Conservation (phyloP, 2,797 vertebrate genomes). For the Cephalopachus bancanus region DNA sequence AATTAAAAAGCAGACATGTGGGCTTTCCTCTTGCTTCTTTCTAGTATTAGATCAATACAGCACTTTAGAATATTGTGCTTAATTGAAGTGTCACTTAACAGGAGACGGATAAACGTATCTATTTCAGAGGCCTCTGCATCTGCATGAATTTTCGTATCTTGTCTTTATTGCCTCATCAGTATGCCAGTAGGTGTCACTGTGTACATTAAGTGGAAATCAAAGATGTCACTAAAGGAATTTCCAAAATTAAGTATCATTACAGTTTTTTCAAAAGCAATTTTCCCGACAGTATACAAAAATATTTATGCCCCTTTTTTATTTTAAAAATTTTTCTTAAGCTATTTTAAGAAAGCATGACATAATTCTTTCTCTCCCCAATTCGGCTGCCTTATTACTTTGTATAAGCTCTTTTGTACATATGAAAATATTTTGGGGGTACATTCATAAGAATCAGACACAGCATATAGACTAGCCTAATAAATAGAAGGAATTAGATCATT, state of each 20-base stretch:
- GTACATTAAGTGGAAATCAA: slow-evolving; percentile 84
- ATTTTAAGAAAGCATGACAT: not conserved
- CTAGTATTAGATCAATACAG: not conserved
- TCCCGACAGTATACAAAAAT: not conserved
- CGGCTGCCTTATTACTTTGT: not conserved
- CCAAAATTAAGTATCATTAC: slow-evolving; percentile 63
- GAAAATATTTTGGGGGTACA: not conserved
- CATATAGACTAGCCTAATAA: not conserved
- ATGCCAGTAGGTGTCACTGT: slow-evolving; percentile 90
- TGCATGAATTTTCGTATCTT: not conserved
- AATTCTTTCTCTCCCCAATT: not conserved
- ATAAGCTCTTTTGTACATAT: not conserved
- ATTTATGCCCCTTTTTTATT: not conserved
- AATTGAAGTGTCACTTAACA: not conserved
- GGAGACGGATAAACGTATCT: not conserved
- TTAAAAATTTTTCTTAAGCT: not conserved
- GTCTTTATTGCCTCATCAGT: slow-evolving; percentile 47
- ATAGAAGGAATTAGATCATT: not conserved
- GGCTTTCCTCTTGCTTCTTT: not conserved
- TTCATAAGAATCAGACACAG: not conserved
- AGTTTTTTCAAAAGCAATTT: slow-evolving; percentile 32
- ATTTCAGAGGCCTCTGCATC: not conserved
- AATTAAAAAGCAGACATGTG: not conserved
- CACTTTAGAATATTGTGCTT: not conserved
- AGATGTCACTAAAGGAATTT: slow-evolving; percentile 74